phyloP scores from a whole-genome alignment of 23 tunicate species.

The Trididemnum nubilum region DNA sequence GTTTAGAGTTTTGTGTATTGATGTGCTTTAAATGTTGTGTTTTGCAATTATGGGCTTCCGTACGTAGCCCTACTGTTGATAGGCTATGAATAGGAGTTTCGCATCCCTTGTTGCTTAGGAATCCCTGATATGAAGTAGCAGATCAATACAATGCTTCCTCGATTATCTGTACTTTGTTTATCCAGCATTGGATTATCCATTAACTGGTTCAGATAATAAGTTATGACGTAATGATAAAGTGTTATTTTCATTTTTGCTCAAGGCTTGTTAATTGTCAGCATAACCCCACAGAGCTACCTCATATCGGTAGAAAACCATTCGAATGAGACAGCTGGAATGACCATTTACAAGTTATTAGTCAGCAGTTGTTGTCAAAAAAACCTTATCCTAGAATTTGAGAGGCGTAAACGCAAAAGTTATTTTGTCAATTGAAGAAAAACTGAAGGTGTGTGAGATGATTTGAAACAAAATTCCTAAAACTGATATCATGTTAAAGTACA shows the following conservation, averaged over 20 bases:
- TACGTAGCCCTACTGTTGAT: no score
- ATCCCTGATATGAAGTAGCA: no score
- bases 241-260: conserved; percentile 1
- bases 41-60: no score
- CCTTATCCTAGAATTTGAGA: not conserved
- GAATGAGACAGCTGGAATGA: not conserved
- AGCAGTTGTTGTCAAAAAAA: not conserved
- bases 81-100: no score
- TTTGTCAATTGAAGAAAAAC: conserved; percentile 1
- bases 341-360: not conserved
- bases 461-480: conserved; percentile 26
- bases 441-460: no score
- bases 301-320: not conserved
- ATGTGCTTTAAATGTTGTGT: no score
- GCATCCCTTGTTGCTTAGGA: no score
- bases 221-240: not conserved
- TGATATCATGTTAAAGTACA: conserved; percentile 16
- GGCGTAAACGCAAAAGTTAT: not conserved
- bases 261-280: no score
- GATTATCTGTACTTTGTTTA: no score
- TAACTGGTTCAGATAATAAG: not conserved
- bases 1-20: no score
- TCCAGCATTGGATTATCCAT: no score
- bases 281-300: not conserved
- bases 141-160: not conserved